Conservation (phyloP, 2,797 vertebrate genomes). For the Taenioides sp. region DNA sequence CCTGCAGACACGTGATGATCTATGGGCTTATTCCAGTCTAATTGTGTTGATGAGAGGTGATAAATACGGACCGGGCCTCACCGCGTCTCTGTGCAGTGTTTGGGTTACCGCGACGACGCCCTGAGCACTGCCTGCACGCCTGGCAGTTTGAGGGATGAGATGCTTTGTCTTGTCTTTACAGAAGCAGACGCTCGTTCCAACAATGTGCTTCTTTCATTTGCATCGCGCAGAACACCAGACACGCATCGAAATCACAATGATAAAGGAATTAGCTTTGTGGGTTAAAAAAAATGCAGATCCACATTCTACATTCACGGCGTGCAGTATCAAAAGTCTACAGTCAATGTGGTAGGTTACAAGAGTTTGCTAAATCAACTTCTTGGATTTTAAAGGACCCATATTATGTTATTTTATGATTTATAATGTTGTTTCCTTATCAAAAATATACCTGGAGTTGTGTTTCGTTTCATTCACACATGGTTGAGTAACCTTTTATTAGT, state of each 20-base stretch:
- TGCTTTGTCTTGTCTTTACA: constrained; percentile 49
- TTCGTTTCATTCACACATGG: too few relatives aligned
- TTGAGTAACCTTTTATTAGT: too few relatives aligned
- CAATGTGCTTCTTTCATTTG: constrained; percentile 51
- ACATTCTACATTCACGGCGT: background rate
- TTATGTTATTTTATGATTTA: background rate
- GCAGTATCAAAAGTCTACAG: background rate
- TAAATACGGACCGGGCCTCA: constrained; percentile 83
- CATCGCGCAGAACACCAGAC: constrained; percentile 16
- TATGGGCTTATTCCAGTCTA: constrained; percentile 84
- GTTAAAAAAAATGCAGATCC: background rate
- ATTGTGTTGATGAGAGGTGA: constrained; percentile 84
- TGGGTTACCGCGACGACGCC: constrained; percentile 70
- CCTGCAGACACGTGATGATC: constrained; percentile 73
- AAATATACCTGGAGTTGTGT: background rate
- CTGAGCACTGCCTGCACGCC: constrained; percentile 38
- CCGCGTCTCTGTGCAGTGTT: constrained; percentile 72
- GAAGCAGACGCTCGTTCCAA: constrained; percentile 42
- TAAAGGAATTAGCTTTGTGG: background rate
- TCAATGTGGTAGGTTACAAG: background rate
- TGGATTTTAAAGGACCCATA: too few relatives aligned
- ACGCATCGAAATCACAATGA: background rate
- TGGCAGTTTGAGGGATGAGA: constrained; percentile 69
- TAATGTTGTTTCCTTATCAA: background rate
- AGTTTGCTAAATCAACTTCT: background rate